A percentile compares a stretch with the other conserved stretches of the same genome.
Evolutionary conservation across 2,113 vertebrate species (phyloP).

Genomic region (Lipotes vexillifer): DNA sequence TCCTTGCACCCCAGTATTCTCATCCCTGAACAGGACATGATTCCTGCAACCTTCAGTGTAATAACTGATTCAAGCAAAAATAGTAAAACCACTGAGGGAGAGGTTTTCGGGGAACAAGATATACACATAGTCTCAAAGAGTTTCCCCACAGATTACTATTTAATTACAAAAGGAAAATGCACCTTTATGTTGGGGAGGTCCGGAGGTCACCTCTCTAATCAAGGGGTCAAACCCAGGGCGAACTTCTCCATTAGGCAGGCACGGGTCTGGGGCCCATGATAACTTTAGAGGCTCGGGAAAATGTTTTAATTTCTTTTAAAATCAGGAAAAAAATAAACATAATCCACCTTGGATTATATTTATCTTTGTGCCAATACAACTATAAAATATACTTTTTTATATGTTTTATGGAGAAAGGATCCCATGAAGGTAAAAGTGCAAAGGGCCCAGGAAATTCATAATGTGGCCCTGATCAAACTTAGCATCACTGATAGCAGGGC

Average conservation of each 20-base stretch:
- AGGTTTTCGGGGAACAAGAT: background rate
- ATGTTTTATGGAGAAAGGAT: background rate
- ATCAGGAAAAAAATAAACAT: background rate
- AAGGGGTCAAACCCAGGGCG: background rate
- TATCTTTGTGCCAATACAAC: background rate
- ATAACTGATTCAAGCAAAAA: background rate
- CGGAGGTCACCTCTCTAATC: background rate
- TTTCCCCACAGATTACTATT: background rate
- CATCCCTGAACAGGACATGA: background rate
- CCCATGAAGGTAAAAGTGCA: background rate
- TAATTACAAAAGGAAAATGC: background rate
- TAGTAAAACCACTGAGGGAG: background rate
- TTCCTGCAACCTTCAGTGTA: background rate
- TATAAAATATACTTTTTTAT: background rate
- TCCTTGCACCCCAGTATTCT: background rate
- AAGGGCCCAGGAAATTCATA: background rate
- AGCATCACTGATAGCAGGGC: background rate
- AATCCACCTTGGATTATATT: background rate
- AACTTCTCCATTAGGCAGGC: background rate
- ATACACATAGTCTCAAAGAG: background rate
- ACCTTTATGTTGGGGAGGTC: background rate
- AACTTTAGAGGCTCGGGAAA: background rate
- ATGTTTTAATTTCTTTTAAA: conserved; percentile 9
- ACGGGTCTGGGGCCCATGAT: background rate
- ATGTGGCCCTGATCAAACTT: background rate